Evolutionary conservation across 2,888 invertebrate genomes (phyloP), one percentile per base, ranked within the genome.

Genomic region (Parnassius smintheus): DNA sequence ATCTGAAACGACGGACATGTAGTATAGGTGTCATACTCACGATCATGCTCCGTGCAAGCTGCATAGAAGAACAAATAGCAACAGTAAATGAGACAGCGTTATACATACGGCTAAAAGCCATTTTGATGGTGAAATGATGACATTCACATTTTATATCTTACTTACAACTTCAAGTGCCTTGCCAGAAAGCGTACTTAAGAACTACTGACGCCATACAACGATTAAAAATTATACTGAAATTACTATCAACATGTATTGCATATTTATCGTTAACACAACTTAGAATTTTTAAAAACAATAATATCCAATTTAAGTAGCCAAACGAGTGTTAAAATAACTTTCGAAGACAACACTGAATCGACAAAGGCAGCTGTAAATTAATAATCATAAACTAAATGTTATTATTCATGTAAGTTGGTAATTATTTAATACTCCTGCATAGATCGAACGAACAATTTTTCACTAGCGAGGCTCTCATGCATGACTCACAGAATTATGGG

Each of bases 21-120:
- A 79, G 73, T 75, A 81, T 70, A 82, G 76, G 72, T 77, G 78
- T 80, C 80, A 93, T 96, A 96, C 96, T 96, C 95, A 96, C 96
- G 94, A 95, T 95, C 96, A 96, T 96, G 95, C 95, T 95, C 95
- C 96, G 95, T 95, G 96, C 95, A 95, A 96, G 96, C 96, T 95
- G 94, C 93, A 80, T 85, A 86, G 86, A 88, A 93, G 93, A 92
- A 93, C 92, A 93, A 91, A 93, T 90, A 93, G 92, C 93, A 92
- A 93, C 92, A 93, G 87, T 93, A 85, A 92, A 92, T 93, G 92
- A 93, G 92, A 85, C 80, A 86, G 85, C 83, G 89, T 76, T 78
- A 78, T 72, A 78, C 71, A 70, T 72, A 76, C 72, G 77, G 78
- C 79, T 66, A 64, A 67, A 64, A 75, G 87, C 87, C 86, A 83